Percentiles rank a stretch among this genome's conserved stretches.
These are phyloP conservation scores for Pomacea maculata DNA, from an alignment of 1,140 invertebrate genomes.

Conservation along the genomic window DNA sequence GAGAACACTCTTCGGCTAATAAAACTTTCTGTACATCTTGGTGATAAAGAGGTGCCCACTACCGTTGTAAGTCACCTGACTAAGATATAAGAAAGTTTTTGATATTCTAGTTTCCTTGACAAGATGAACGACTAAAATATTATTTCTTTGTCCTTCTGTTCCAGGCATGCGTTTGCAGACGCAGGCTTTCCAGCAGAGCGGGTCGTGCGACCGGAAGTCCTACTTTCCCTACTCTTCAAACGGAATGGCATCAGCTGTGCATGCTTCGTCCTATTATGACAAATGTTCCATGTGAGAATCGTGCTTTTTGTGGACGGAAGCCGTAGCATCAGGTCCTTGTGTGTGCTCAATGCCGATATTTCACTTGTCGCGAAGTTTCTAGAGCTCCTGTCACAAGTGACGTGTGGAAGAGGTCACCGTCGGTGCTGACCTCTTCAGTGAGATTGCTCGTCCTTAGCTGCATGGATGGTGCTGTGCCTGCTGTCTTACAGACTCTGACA, in stretches of 20 bases:
- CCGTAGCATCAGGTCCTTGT: background rate
- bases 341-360: background rate
- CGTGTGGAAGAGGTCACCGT: too few species aligned
- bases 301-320: background rate
- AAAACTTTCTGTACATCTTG: too few species aligned
- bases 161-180: slow-evolving; percentile 27
- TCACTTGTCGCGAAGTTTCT: background rate
- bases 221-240: slow-evolving; percentile 27
- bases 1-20: too few species aligned
- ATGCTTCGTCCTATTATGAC: slow-evolving; percentile 27
- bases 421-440: too few species aligned
- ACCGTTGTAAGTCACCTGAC: too few species aligned
- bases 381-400: too few species aligned
- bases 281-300: slow-evolving; percentile 31
- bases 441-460: too few species aligned
- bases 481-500: too few species aligned
- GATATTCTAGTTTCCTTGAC: too few species aligned
- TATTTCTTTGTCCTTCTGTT: background rate
- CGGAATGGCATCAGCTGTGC: slow-evolving; percentile 26
- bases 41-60: too few species aligned
- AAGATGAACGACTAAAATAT: too few species aligned
- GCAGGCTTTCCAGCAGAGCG: slow-evolving; percentile 20
- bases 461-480: background rate
- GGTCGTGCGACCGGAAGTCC: slow-evolving; percentile 28
- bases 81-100: too few species aligned